These are phyloP conservation scores for Donacobius atricapilla DNA, from an alignment of 2,113 vertebrate species.

Conservation along the genomic window DNA sequence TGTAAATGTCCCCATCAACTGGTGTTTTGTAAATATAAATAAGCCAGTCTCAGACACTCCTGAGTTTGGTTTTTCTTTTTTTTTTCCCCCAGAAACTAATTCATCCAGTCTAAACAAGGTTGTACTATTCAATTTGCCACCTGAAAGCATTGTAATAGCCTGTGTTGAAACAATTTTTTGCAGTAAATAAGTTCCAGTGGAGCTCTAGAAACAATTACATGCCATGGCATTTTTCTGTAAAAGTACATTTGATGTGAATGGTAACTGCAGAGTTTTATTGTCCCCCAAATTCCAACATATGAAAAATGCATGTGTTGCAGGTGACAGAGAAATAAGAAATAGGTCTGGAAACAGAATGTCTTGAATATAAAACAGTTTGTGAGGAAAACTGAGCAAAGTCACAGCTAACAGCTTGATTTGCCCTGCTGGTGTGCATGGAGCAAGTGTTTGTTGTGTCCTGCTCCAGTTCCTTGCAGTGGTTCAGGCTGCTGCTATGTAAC, in stretches of 20 bases:
- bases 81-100: not conserved
- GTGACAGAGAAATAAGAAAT: not conserved
- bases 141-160: not conserved
- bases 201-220: not conserved
- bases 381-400: not conserved
- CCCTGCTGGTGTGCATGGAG: not conserved
- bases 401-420: not conserved
- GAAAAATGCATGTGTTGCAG: not conserved
- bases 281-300: not conserved
- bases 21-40: not conserved
- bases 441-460: not conserved
- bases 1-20: not conserved
- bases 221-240: not conserved
- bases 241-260: not conserved
- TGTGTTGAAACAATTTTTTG: not conserved
- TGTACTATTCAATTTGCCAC: not conserved
- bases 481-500: not conserved
- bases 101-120: not conserved
- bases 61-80: not conserved
- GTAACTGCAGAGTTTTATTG: not conserved
- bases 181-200: not conserved
- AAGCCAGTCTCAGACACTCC: not conserved
- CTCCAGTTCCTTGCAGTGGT: not conserved
- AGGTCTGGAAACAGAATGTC: not conserved
- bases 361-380: not conserved